Evolutionary conservation across 2,888 invertebrate genomes (phyloP), one percentile per base, ranked within the genome.

Genomic region (Pachycephus smyrnensis): DNA sequence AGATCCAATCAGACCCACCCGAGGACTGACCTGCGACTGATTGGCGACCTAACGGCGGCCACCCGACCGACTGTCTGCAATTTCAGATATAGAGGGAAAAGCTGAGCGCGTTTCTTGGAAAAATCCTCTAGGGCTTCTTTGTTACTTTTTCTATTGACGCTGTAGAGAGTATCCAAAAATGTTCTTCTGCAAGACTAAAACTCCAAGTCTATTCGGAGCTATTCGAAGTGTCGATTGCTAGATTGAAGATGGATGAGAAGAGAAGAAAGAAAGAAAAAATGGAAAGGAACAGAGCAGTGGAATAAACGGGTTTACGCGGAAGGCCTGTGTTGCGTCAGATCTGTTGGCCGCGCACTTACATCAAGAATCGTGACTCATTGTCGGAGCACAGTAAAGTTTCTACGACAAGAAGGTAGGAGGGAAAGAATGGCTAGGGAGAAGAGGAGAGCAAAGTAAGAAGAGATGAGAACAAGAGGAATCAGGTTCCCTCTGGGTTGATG

Each of bases 211-310:
- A 55, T 55, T 55, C 23, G 55, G 15, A 55, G 55, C 55, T 15
- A 55, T 23, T 23, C 23, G 9, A 55, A 55, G 23, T 55, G 55
- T 23, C 55, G 55, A 55, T 55, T 55, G 55, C 55, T 23, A 55
- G 23, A 23, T 55, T 55, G 23, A 23, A 15, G 23, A 55, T 2
- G 23, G 55, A 55, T 55, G 55, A 36, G 69, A 77, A 55, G 76
- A 75, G 40, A 75, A 78, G 69, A 79, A 74, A 31, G 75, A 75
- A 76, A 73, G 71, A 77, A 76, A 77, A 69, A 30, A 31, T 23
- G 12, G 68, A 69, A 68, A 73, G 75, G 71, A 78, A 35, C 68
- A 76, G 74, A 79, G 36, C 55, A 55, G 55, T 2, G 15, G 55
- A 55, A 55, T 55, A 55, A 55, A 55, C 55, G 23, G 55, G 55